A percentile compares a stretch with the other conserved stretches of the same genome.
These are phyloP conservation scores for Trichomycterus rosablanca DNA, from an alignment of 2,113 vertebrate species.

Conservation along the genomic window DNA sequence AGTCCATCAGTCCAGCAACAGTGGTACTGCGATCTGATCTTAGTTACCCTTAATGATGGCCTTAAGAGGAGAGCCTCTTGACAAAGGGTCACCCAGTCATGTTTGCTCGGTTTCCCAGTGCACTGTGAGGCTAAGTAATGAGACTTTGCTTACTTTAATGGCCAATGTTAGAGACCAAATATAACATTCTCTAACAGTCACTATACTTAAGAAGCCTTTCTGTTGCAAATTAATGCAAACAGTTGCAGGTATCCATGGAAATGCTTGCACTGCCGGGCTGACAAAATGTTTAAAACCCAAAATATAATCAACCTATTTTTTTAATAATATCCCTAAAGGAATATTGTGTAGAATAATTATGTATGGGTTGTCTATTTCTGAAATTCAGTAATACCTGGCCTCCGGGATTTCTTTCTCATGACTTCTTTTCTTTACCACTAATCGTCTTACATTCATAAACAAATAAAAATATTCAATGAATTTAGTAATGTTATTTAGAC, in stretches of 20 bases:
- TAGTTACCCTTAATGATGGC: slow-evolving; percentile 82
- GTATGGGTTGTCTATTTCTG: too few relatives aligned
- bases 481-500: too few relatives aligned
- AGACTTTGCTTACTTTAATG: slow-evolving; percentile 91
- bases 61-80: slow-evolving; percentile 75
- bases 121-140: slow-evolving; percentile 82
- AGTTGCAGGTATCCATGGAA: slow-evolving; percentile 67
- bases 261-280: slow-evolving; percentile 49
- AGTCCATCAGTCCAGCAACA: slow-evolving; percentile 46
- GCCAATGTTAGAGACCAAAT: slow-evolving; percentile 73
- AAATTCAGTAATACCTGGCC: too few relatives aligned
- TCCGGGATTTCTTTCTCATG: too few relatives aligned
- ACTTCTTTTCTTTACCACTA: too few relatives aligned
- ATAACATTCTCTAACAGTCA: slow-evolving; percentile 86
- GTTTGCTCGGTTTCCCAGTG: slow-evolving; percentile 87
- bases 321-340: too few relatives aligned
- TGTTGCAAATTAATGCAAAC: slow-evolving; percentile 80
- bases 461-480: too few relatives aligned
- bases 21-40: slow-evolving; percentile 62
- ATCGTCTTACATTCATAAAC: too few relatives aligned
- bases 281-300: background rate
- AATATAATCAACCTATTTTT: too few relatives aligned
- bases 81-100: slow-evolving; percentile 78
- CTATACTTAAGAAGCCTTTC: slow-evolving; percentile 79
- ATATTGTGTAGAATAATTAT: too few relatives aligned